Conservation (phyloP, 2,797 vertebrate genomes). For the Adelosebastes latens region DNA sequence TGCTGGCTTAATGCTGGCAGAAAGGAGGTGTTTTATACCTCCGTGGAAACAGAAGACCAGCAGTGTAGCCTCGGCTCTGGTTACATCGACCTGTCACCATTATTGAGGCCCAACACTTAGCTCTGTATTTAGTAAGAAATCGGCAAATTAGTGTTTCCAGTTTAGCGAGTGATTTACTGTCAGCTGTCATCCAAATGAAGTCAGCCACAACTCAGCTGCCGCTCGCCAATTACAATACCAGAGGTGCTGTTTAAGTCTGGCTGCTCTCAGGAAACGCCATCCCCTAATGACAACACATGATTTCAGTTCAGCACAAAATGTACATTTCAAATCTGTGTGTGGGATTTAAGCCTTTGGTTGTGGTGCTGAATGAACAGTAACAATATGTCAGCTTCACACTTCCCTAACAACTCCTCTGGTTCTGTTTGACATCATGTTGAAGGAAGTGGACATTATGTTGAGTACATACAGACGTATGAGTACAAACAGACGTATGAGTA, state of each 20-base stretch:
- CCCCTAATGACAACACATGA: slow-evolving; percentile 39
- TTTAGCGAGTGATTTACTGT: slow-evolving; percentile 50
- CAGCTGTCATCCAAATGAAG: slow-evolving; percentile 55
- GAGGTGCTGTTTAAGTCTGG: slow-evolving; percentile 24
- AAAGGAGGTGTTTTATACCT: background rate
- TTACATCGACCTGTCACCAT: slow-evolving; percentile 13
- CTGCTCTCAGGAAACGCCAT: slow-evolving; percentile 22
- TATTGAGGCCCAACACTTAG: background rate
- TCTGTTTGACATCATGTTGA: too few species aligned
- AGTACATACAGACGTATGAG: too few species aligned
- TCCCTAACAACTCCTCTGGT: too few species aligned
- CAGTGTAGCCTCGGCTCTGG: background rate
- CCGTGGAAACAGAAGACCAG: background rate
- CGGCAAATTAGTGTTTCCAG: slow-evolving; percentile 27
- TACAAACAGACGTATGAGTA: too few species aligned
- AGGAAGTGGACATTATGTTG: too few species aligned
- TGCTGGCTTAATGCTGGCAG: background rate
- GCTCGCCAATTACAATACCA: slow-evolving; percentile 39
- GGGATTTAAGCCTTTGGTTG: background rate
- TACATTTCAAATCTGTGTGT: background rate
- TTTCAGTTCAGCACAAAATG: slow-evolving; percentile 5
- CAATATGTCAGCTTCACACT: background rate
- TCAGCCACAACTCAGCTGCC: slow-evolving; percentile 31
- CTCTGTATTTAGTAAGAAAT: slow-evolving; percentile 34
- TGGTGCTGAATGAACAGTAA: background rate